phyloP scores from a whole-genome alignment of 1,140 invertebrate species.

The Cataglyphis hispanica region DNA sequence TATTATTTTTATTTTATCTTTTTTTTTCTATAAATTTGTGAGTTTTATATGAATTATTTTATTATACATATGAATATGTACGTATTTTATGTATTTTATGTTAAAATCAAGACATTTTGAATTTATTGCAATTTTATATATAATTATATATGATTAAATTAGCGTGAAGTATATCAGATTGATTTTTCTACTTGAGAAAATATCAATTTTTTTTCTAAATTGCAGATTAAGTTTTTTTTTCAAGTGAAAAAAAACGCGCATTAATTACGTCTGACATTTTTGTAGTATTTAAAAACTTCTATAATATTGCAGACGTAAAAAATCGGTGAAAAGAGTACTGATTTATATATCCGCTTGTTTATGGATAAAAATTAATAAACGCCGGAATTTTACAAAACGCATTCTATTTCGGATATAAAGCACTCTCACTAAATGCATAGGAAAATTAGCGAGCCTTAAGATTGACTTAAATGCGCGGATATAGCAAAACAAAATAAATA shows the following conservation, averaged over 20 bases:
- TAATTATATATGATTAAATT: slow-evolving; percentile 38
- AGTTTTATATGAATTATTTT: slow-evolving; percentile 10
- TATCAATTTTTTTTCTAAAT: slow-evolving; percentile 20
- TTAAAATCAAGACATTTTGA: not conserved
- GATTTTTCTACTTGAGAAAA: slow-evolving; percentile 10
- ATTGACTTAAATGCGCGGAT: slow-evolving; percentile 45
- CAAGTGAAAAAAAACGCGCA: no score
- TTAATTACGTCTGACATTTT: not conserved
- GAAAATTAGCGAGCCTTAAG: slow-evolving; percentile 38
- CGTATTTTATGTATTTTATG: no score
- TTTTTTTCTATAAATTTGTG: not conserved
- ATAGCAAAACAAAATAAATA: not conserved
- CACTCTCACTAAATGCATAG: not conserved
- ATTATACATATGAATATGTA: not conserved
- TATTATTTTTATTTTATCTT: slow-evolving; percentile 4
- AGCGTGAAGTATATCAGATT: not conserved
- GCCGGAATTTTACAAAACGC: slow-evolving; percentile 34
- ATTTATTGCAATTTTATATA: not conserved
- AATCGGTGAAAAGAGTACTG: no score
- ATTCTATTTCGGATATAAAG: slow-evolving; percentile 53
- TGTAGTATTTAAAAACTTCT: not conserved
- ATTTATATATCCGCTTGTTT: slow-evolving; percentile 2
- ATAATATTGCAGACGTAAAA: no score
- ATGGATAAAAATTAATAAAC: slow-evolving; percentile 9
- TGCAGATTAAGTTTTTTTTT: not conserved